Percentiles rank a stretch among this genome's conserved stretches.
These are phyloP conservation scores for Macrosiphum euphorbiae DNA, from an alignment of 2,888 invertebrate genomes.

Conservation along the genomic window DNA sequence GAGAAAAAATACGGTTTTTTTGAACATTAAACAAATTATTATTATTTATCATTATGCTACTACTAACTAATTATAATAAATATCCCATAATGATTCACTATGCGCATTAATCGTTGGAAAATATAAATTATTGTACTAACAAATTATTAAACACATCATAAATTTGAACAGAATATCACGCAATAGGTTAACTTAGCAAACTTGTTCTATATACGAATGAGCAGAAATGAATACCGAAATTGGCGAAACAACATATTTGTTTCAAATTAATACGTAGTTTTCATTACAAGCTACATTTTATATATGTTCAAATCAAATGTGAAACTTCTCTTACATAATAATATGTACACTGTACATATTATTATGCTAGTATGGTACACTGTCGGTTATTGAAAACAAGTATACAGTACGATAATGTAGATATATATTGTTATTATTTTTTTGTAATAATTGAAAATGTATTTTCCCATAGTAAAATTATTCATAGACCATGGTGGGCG, in stretches of 20 bases:
- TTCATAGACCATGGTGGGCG: no score
- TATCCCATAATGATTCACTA: background rate
- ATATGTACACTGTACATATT: background rate
- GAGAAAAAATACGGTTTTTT: background rate
- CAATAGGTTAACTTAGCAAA: background rate
- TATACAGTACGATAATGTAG: background rate
- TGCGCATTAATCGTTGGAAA: background rate
- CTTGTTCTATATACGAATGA: background rate
- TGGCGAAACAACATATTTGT: background rate
- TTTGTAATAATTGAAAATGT: background rate
- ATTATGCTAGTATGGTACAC: background rate
- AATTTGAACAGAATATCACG: background rate
- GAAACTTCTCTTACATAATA: background rate
- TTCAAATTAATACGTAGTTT: background rate
- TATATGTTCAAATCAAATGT: background rate
- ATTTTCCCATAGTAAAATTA: background rate
- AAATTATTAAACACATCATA: background rate
- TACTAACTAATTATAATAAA: background rate
- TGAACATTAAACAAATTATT: background rate
- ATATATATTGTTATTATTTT: background rate
- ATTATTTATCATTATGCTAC: background rate
- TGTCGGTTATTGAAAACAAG: background rate
- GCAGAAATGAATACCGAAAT: background rate
- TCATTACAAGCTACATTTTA: background rate
- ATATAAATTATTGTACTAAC: background rate